Conservation (phyloP, 1,140 invertebrate species). For the Triops longicaudatus region DNA sequence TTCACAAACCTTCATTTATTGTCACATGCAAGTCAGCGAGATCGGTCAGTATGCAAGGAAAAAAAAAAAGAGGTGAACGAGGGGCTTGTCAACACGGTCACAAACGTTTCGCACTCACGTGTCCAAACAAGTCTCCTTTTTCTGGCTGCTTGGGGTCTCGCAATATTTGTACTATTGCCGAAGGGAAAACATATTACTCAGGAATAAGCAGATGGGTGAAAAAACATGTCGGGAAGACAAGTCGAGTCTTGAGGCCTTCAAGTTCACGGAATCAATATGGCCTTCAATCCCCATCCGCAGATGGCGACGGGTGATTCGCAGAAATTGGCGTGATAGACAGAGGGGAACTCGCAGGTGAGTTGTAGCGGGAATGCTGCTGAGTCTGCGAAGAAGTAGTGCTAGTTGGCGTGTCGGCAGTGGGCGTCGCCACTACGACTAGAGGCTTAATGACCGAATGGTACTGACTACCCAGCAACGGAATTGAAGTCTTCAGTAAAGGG, state of each 20-base stretch:
- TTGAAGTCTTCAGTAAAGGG: constrained; percentile 23
- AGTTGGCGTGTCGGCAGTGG: constrained; percentile 17
- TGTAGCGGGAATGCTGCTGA: constrained; percentile 7
- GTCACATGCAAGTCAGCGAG: not conserved
- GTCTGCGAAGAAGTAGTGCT: not conserved
- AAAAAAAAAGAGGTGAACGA: not conserved
- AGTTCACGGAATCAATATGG: not conserved
- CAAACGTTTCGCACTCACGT: not conserved
- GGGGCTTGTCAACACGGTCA: not conserved
- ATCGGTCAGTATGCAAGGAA: constrained; percentile 4
- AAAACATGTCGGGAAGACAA: not conserved
- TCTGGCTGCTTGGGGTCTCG: not conserved
- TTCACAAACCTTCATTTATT: not conserved
- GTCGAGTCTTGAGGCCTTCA: not conserved
- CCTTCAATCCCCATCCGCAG: not conserved
- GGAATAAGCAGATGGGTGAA: not conserved
- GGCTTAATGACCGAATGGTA: constrained; percentile 27
- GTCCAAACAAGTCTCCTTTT: not conserved
- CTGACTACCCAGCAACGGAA: constrained; percentile 25
- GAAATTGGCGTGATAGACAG: not conserved
- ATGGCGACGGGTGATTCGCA: not conserved
- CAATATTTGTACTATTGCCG: not conserved
- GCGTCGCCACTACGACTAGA: constrained; percentile 25
- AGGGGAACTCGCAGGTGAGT: not conserved
- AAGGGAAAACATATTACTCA: not conserved